These are phyloP conservation scores for Zeus faber DNA, from an alignment of 2,113 vertebrate species.

Conservation along the genomic window DNA sequence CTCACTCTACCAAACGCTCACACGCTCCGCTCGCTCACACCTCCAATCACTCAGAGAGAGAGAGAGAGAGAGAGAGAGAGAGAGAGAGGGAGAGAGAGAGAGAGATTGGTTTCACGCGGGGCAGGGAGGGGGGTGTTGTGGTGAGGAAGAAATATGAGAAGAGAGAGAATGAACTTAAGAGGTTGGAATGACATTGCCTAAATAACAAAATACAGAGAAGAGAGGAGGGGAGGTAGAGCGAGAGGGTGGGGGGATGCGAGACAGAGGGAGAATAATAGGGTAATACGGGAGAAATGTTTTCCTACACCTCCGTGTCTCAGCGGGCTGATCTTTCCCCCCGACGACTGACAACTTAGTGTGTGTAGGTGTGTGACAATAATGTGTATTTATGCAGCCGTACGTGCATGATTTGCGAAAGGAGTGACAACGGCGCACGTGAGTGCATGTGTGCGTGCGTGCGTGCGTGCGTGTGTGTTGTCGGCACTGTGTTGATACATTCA, in stretches of 20 bases:
- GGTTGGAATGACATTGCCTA: too few species aligned
- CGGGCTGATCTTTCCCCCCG: slow-evolving; percentile 45
- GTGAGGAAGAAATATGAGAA: too few species aligned
- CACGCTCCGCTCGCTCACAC: slow-evolving; percentile 50
- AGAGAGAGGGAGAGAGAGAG: background rate
- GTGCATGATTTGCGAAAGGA: slow-evolving; percentile 19
- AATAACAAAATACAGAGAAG: too few species aligned
- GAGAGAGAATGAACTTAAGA: too few species aligned
- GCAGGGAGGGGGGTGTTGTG: too few species aligned
- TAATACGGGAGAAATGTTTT: slow-evolving; percentile 65
- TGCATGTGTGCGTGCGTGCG: slow-evolving; percentile 11
- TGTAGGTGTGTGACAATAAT: slow-evolving; percentile 19
- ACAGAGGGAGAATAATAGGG: slow-evolving; percentile 45
- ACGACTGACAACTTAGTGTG: slow-evolving; percentile 43
- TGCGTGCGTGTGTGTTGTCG: background rate
- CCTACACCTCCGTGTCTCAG: slow-evolving; percentile 58
- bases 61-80: slow-evolving; percentile 3
- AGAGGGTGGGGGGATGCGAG: background rate
- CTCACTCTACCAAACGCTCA: too few species aligned
- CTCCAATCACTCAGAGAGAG: slow-evolving; percentile 37
- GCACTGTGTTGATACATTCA: too few species aligned
- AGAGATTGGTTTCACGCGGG: too few species aligned
- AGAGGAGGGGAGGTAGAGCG: background rate
- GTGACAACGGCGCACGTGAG: slow-evolving; percentile 13
- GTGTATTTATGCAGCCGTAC: slow-evolving; percentile 14